These are phyloP conservation scores for Oncorhynchus kisutch DNA, from an alignment of 2,113 vertebrate genomes.

Conservation along the genomic window DNA sequence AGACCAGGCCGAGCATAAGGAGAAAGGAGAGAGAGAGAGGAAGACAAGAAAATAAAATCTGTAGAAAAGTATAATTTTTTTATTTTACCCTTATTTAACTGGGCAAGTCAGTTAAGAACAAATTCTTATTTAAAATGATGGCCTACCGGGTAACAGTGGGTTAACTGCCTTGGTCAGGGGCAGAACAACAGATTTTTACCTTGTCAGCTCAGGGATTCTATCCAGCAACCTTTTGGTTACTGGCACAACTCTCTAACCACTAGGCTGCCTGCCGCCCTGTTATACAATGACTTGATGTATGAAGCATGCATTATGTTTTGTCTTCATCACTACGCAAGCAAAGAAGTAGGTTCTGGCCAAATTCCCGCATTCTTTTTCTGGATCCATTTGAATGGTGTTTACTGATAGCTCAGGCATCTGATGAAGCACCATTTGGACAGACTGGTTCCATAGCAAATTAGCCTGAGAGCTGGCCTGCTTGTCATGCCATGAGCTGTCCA, in stretches of 20 bases:
- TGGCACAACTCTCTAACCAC: no score
- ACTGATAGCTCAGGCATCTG: constrained; percentile 34
- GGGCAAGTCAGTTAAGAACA: no score
- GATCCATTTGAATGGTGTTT: constrained; percentile 38
- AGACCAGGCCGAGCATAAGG: constrained; percentile 33
- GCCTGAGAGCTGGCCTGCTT: constrained; percentile 82
- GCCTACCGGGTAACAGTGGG: no score
- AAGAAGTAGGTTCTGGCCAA: constrained; percentile 10
- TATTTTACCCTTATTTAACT: no score
- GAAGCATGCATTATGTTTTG: background rate
- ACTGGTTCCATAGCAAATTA: constrained; percentile 82
- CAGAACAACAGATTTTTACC: no score
- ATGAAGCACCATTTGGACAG: constrained; percentile 61
- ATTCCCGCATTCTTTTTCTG: background rate
- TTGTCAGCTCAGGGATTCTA: no score
- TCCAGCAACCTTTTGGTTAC: no score
- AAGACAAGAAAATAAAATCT: constrained; percentile 1
- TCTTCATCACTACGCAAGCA: no score
- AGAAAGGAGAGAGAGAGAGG: constrained; percentile 1
- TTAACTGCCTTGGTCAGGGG: no score
- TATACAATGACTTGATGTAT: background rate
- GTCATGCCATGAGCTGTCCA: constrained; percentile 76
- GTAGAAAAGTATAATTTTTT: no score
- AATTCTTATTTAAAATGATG: no score
- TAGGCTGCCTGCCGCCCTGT: no score